Base-by-base conservation (phyloP, 1,140 invertebrate species). In the Subanguina moxae region DNA sequence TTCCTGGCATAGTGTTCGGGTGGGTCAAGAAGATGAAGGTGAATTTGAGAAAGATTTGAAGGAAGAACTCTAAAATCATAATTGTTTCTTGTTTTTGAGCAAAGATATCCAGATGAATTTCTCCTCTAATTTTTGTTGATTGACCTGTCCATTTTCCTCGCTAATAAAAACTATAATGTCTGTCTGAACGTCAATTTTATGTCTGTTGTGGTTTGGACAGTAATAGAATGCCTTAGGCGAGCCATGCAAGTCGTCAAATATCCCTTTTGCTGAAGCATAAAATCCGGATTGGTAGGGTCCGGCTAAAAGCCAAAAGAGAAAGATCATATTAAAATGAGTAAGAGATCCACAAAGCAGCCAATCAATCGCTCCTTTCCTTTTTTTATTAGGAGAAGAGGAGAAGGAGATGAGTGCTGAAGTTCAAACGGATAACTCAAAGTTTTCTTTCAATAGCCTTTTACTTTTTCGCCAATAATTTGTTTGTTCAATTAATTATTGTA, bases 381-480 rank as follows among this genome's bases (percentile, higher is more conserved):
- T 52, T 15, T 19, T 5, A 7, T 11, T 38, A 38, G 3, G 11
- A 38, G 11, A 38, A 11, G 32, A 38, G 11, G 11, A 38, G 3
- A 38, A 52, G 48, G 48, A 52, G n/a, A 19, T 21, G 48, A 19
- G n/a, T 52, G 48, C 48, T 52, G 48, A 52, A 52, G 48, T 52
- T 52, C 48, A 52, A 52, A 25, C 23, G 48, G 48, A 52, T 21
- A 52, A 25, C 15, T 25, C n/a, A 21, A 13, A 52, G n/a, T 52
- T 25, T 52, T 52, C n/a, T 52, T 52, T 52, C 48, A 15, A 7
- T 7, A 15, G 3, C 23, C 3, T 25, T 52, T 52, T 7, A 52
- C 8, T 19, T 21, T 52, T 19, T 52, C 8, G 48, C 48, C 17
- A 7, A 52, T 15, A 11, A 38, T 5, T 38, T 38, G 32, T 5